Evolutionary conservation across 1,140 invertebrate species (phyloP), one percentile per base, ranked within the genome.

Genomic region (Calephelis nemesis): DNA sequence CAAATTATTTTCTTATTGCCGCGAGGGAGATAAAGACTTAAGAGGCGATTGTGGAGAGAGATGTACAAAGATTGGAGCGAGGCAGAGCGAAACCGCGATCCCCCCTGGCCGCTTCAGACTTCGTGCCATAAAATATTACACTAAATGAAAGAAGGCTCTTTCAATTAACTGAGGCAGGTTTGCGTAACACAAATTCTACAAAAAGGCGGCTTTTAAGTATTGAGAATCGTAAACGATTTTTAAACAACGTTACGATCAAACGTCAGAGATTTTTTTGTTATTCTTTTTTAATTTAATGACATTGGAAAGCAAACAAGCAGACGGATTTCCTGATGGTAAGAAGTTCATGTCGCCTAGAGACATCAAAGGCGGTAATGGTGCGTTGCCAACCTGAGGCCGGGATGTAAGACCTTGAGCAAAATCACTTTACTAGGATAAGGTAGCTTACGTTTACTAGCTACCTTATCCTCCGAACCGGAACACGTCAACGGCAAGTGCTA

Each of bases 91-190:
- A 84, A 86, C 74, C 78, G 74, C 79, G 70, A 83, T 72, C 75
- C 80, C 70, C 71, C 75, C 74, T 70, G 71, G 67, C 63, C 71
- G 66, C 73, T 71, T 68, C 76, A 77, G 78, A 78, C 82, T 78
- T 72, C 75, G 76, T 74, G 75, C 79, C 78, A 83, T 87, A 87
- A 89, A 91, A 87, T 89, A 89, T 91, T 86, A 88, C 82, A 79
- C 79, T 81, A 85, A 84, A 85, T 81, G 87, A 88, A 88, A 88
- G 83, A 84, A 87, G 85, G 19, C 85, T 88, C 84, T 89, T 89
- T 88, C 85, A 89, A 89, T 91, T 91, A 91, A 87, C 81, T 72
- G 84, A 85, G 83, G 81, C 82, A 84, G 81, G 84, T 89, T 88
- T 83, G 85, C 83, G 83, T 85, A 84, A 88, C 79, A 83, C 82